Evolutionary conservation across 2,797 vertebrate genomes (phyloP), one percentile per base, ranked within the genome.

Genomic region (Chrysolophus pictus): DNA sequence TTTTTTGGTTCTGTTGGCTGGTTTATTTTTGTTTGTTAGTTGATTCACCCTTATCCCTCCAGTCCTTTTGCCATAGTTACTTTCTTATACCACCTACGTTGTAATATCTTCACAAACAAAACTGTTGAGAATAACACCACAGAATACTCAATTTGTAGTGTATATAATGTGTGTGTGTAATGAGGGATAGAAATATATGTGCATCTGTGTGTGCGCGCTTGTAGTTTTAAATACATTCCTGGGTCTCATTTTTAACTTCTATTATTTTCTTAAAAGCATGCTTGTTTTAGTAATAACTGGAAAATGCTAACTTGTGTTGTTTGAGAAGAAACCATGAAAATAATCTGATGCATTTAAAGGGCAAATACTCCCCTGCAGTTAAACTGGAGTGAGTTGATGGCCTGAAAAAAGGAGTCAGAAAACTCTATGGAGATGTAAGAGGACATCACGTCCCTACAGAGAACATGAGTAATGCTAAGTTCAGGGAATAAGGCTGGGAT

Each of bases 11-110:
- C 29, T 35, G 11, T 39, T 87, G 46, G 26, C 18, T 74, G 69
- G 16, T 74, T 92, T 64, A 9, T 71, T 83, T 93, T 89, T 59
- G 24, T 90, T 86, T 91, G 63, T 84, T 84, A 31, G 18, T 88
- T 75, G 84, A 87, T 87, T 72, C 49, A 41, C 28, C 12, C 2
- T 8, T 63, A 74, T 82, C 33, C 46, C 19, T 70, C 83, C 64
- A 62, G 16, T 19, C 21, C 37, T 88, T 94, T 91, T 72, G 35
- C 72, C 58, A 33, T 65, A 53, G 62, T 68, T 87, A 59, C 68
- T 53, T 83, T 65, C 84, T 89, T 80, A 60, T 80, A 80, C 75
- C 65, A 85, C 84, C 75, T 65, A 71, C 62, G 60, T 10, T 31
- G 47, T 84, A 39, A 11, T 26, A 60, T 62, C 83, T 84, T 92